Conservation (phyloP, 2,888 invertebrate genomes). For the Eueremaeus valkanovi region DNA sequence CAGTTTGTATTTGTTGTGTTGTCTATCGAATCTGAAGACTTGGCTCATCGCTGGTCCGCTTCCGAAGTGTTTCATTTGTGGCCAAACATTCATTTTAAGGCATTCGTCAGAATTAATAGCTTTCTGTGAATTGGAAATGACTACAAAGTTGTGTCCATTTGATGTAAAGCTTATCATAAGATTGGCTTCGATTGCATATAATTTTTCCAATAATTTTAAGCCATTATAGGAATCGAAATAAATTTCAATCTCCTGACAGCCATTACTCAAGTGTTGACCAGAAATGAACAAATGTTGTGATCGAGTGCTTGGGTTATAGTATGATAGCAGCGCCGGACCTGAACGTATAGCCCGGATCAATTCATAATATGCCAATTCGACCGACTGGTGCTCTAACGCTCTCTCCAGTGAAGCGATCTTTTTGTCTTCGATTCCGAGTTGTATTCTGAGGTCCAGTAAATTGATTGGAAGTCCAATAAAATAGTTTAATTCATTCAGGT, state of each 20-base stretch:
- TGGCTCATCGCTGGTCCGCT: neutral
- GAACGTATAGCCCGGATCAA: neutral
- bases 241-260: neutral
- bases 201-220: neutral
- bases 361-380: neutral
- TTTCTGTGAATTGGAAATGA: neutral
- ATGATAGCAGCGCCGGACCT: neutral
- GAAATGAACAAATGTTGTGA: slow-evolving; percentile 16
- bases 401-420: neutral
- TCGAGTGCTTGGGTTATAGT: neutral
- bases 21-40: neutral
- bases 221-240: neutral
- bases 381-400: neutral
- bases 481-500: slow-evolving; percentile 35
- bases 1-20: neutral
- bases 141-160: neutral
- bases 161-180: neutral
- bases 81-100: neutral
- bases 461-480: slow-evolving; percentile 14
- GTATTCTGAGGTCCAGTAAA: neutral
- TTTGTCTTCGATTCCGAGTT: neutral
- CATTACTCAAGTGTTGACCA: slow-evolving; percentile 1
- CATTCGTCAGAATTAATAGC: neutral
- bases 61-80: neutral
- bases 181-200: neutral